These are phyloP conservation scores for Synergus laeviventris DNA, from an alignment of 2,888 invertebrate species.

Conservation along the genomic window DNA sequence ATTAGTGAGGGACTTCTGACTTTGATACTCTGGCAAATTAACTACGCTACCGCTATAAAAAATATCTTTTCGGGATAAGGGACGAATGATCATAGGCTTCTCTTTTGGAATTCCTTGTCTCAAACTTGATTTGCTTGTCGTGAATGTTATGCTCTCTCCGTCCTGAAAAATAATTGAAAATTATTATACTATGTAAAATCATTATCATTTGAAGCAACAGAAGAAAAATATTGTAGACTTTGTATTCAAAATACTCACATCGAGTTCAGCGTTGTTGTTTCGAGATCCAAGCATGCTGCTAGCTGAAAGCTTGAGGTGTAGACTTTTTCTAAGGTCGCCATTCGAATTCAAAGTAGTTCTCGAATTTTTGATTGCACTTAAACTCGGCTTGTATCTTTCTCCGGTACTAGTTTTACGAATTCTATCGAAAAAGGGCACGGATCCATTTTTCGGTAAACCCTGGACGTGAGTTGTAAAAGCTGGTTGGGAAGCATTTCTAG, in stretches of 20 bases:
- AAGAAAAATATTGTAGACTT: too few species aligned
- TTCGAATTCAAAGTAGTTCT: conserved; percentile 87
- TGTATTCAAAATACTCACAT: conserved; percentile 72
- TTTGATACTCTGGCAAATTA: conserved; percentile 95
- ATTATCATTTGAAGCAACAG: too few species aligned
- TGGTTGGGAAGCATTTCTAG: conserved; percentile 91
- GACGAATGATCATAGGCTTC: conserved; percentile 86
- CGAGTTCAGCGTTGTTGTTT: conserved; percentile 79
- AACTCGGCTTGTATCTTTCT: conserved; percentile 89
- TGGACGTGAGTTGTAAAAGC: conserved; percentile 87
- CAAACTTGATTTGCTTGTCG: conserved; percentile 77
- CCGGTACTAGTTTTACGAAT: conserved; percentile 90
- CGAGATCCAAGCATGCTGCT: conserved; percentile 80
- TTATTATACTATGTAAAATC: conserved; percentile 39
- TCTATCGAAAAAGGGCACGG: conserved; percentile 92
- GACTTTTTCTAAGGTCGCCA: conserved; percentile 83
- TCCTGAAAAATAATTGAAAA: conserved; percentile 71
- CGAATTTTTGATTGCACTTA: conserved; percentile 88
- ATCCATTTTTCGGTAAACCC: conserved; percentile 90
- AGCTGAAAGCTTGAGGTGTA: conserved; percentile 79
- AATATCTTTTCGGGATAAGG: conserved; percentile 96
- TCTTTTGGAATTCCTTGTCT: conserved; percentile 73
- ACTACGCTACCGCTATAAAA: conserved; percentile 97
- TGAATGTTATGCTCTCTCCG: conserved; percentile 84
- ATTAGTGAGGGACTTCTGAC: conserved; percentile 92